Evolutionary conservation across 1,140 invertebrate species (phyloP).

Genomic region (Caerostris darwini): DNA sequence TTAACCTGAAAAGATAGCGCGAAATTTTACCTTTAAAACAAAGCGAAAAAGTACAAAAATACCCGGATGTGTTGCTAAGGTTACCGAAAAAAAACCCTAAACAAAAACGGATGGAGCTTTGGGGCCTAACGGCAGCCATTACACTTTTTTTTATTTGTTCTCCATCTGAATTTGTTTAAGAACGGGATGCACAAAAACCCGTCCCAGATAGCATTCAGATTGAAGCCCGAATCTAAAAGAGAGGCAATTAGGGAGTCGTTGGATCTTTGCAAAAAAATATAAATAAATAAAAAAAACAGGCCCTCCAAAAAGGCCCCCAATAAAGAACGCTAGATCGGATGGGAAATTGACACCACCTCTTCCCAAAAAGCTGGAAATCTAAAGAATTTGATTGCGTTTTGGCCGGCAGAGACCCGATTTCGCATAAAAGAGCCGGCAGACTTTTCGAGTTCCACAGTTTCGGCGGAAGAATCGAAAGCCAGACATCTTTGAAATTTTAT

Average conservation of each 20-base stretch:
- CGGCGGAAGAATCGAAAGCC: too few relatives aligned
- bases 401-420: not conserved
- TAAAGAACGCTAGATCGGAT: not conserved
- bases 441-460: too few relatives aligned
- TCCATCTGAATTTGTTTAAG: conserved; percentile 16
- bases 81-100: too few relatives aligned
- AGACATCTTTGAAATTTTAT: too few relatives aligned
- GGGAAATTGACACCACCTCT: conserved; percentile 40
- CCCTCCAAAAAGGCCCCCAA: not conserved
- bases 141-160: not conserved
- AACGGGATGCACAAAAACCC: not conserved
- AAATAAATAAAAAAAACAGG: not conserved
- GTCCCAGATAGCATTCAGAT: not conserved
- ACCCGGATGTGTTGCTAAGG: too few relatives aligned
- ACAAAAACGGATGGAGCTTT: too few relatives aligned
- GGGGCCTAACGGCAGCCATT: not conserved
- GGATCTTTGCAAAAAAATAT: not conserved
- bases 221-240: conserved; percentile 35
- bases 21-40: too few relatives aligned
- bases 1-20: too few relatives aligned
- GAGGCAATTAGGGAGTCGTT: not conserved
- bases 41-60: too few relatives aligned
- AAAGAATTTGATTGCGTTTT: conserved; percentile 38
- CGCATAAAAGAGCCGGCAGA: not conserved
- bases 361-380: not conserved